phyloP scores from a whole-genome alignment of 2,113 vertebrate genomes.

The Semnornis frantzii region DNA sequence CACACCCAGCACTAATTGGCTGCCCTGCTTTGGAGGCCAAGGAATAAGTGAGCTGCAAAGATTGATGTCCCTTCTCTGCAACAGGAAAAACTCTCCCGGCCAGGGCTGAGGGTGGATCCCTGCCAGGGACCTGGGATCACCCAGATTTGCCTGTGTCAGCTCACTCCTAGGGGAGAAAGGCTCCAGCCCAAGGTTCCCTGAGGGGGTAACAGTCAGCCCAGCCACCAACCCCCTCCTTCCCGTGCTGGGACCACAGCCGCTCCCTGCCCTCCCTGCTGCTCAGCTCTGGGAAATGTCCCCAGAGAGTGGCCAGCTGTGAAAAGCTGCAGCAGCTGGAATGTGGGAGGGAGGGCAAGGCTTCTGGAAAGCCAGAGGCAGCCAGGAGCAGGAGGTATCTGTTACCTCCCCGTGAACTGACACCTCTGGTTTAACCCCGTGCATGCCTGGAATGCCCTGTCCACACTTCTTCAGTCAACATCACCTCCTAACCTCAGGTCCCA shows the following conservation, averaged over 20 bases:
- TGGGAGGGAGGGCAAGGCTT: conserved; percentile 45
- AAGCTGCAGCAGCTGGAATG: conserved; percentile 74
- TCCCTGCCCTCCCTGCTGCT: neutral
- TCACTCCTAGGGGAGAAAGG: neutral
- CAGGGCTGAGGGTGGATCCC: conserved; percentile 14
- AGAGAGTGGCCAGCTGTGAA: conserved; percentile 63
- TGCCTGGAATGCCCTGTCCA: conserved; percentile 62
- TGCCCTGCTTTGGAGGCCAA: conserved; percentile 18
- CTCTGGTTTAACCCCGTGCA: conserved; percentile 45
- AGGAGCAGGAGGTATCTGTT: conserved; percentile 54
- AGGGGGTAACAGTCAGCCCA: neutral
- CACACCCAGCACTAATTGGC: conserved; percentile 56
- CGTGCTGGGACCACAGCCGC: neutral
- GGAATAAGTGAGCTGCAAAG: conserved; percentile 48
- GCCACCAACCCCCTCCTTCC: neutral
- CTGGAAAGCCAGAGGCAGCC: conserved; percentile 21
- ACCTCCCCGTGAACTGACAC: conserved; percentile 69
- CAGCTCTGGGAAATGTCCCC: conserved; percentile 70
- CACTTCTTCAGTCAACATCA: conserved; percentile 64
- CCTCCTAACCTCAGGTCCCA: conserved; percentile 40
- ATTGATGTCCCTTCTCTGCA: conserved; percentile 17
- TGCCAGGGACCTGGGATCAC: conserved; percentile 30
- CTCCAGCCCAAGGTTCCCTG: neutral
- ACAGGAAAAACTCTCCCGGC: conserved; percentile 20
- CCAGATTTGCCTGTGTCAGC: neutral